A percentile compares a stretch with the other conserved stretches of the same genome.
Conservation (phyloP, 2,888 invertebrate genomes). For the Julus scandinavius region DNA sequence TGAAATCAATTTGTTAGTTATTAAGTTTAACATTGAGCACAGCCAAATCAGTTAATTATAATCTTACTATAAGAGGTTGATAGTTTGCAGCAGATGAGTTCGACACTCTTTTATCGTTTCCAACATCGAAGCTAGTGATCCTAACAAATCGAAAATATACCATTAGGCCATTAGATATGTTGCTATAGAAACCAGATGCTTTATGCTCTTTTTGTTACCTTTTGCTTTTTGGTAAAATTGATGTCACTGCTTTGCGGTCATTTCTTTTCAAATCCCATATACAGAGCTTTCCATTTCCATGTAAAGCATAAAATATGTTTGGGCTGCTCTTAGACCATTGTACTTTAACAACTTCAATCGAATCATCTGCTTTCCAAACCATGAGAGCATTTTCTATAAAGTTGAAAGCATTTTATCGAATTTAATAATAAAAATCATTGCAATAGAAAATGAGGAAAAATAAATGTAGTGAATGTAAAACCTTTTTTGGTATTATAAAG, state of each 20-base stretch:
- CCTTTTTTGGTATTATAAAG: constrained; percentile 1
- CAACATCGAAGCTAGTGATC: constrained; percentile 37
- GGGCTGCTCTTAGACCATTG: constrained; percentile 50
- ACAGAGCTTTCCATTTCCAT: constrained; percentile 9
- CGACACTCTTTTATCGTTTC: constrained; percentile 22
- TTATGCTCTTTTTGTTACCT: background rate
- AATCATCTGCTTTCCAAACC: background rate
- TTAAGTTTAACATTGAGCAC: background rate
- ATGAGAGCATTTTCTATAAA: constrained; percentile 49
- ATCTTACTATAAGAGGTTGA: constrained; percentile 42
- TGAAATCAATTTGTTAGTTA: background rate
- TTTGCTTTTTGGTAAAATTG: background rate
- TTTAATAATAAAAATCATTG: background rate
- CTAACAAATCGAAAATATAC: background rate
- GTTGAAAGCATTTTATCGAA: background rate
- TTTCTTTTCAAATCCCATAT: constrained; percentile 48
- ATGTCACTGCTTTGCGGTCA: constrained; percentile 42
- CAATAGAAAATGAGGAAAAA: background rate
- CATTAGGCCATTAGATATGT: background rate
- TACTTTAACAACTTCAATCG: constrained; percentile 1
- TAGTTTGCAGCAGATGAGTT: constrained; percentile 14
- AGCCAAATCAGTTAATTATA: background rate
- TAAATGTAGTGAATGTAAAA: background rate
- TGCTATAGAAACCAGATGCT: background rate
- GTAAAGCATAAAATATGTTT: constrained; percentile 49